A percentile compares a stretch with the other conserved stretches of the same genome.
phyloP scores from a whole-genome alignment of 2,888 invertebrate genomes.

The Ischnura elegans region DNA sequence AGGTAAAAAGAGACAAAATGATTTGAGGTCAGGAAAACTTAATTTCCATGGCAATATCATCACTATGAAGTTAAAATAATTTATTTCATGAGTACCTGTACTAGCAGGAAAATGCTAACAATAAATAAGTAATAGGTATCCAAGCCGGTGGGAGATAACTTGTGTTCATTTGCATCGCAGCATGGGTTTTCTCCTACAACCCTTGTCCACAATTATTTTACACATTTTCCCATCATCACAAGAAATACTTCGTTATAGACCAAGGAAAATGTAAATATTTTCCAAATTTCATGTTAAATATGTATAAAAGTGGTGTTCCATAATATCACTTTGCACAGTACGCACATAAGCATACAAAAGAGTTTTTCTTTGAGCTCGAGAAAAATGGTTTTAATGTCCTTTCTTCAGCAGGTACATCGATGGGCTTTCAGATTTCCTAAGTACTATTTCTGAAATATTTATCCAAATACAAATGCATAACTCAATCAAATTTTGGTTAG shows the following conservation, averaged over 20 bases:
- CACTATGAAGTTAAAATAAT: too few species aligned
- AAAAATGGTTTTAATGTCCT: not conserved
- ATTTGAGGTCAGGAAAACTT: too few species aligned
- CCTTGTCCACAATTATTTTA: too few species aligned
- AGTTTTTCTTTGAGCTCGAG: not conserved
- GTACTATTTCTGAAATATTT: not conserved
- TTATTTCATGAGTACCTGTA: too few species aligned
- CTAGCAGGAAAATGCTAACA: too few species aligned
- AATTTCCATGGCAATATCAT: too few species aligned
- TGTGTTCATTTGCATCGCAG: too few species aligned
- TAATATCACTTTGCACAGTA: not conserved
- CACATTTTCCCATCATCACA: not conserved
- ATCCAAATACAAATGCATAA: not conserved
- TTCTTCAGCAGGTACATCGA: not conserved
- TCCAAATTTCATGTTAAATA: not conserved
- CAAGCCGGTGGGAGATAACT: not conserved
- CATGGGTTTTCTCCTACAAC: too few species aligned
- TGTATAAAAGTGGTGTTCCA: constrained; percentile 23
- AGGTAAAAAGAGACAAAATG: too few species aligned
- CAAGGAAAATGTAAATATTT: not conserved
- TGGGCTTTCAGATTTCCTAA: not conserved
- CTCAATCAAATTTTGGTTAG: not conserved
- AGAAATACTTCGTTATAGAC: not conserved
- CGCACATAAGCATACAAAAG: not conserved
- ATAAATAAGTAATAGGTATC: too few species aligned